Base-by-base conservation (phyloP, 2,888 invertebrate species). In the Didymodactylos carnosus region DNA sequence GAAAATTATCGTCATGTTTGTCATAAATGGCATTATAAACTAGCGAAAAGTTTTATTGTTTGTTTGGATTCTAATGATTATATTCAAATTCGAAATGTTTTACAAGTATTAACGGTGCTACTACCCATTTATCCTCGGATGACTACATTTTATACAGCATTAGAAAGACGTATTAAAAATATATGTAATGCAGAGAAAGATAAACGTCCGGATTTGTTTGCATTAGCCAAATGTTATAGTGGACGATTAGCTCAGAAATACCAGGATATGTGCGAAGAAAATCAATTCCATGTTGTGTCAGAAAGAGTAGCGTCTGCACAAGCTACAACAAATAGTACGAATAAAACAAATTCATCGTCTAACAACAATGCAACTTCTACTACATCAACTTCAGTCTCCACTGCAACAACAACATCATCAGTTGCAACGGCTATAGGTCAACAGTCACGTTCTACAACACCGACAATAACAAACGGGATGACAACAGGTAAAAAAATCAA, bases 21-120 rank as follows among this genome's bases (percentile, higher is more conserved):
- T 81, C 94, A 95, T 84, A 98, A 98, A 82, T 99, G 98, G 98
- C 97, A 98, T 84, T 94, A 92, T 92, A 93, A 81, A 85, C 90
- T 95, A 78, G 93, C 95, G 0, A 72, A 72, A 39, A 70, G 72
- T 0, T 90, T 95, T 85, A 91, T 94, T 29, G 90, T 92, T 41
- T 94, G 94, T 82, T 84, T 97, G 78, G 94, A 95, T 82, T 94
- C 94, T 0, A 92, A 92, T 78, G 94, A 94, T 82, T 98, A 94
- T 83, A 92, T 95, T 80, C 94, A 94, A 86, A 95, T 97, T 78
- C 88, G 89, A 75, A 99, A 99, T 84, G 91, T 94, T 11, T 86
- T 99, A 41, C 92, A 95, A 77, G 91, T 99, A 76, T 87, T 99
- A 71, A 95, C 92, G 77, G 91, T 85, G 82, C 49, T 75, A 51